Base-by-base conservation (phyloP, 2,888 invertebrate genomes). In the Patella pellucida region DNA sequence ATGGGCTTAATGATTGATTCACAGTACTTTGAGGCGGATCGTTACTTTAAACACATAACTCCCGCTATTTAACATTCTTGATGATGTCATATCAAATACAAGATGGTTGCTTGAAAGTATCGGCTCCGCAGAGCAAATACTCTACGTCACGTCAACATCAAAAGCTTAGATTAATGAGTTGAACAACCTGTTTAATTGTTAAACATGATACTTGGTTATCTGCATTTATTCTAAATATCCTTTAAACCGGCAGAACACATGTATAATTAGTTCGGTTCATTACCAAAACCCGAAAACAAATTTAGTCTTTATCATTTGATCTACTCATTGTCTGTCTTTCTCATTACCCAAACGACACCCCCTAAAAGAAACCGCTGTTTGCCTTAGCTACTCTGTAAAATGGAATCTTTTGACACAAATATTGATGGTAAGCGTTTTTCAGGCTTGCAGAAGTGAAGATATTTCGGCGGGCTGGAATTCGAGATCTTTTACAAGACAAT, bases 401-500 rank as follows among this genome's bases (percentile, higher is more conserved):
- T 23, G 62, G 62, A 62, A 62, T 62, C 62, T 62, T 62, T 62
- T 62, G 62, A 62, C 62, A 62, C 62, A 62, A 62, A 62, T 62
- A 62, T 62, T 62, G 62, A 62, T 62, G 62, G 23, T 62, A 62
- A 62, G 62, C 23, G 23, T 62, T 62, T 62, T 62, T 62, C 62
- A 62, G 14, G 71, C 50, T 52, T 52, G 71, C 15, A 51, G 41
- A 31, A 31, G 51, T 51, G 52, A 23, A 71, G 51, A 71, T 71
- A 71, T 52, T 71, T 71, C 51, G 71, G 19, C 71, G 50, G 23
- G 16, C 14, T 52, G 71, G 71, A 50, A 71, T 71, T 71, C 51
- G n/a, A 71, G 71, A 41, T 71, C 52, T 51, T 52, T 71, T 51
- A 52, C 51, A 71, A 71, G 71, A 71, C 71, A 71, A 71, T 71